Evolutionary conservation across 1,140 invertebrate species (phyloP), one percentile per base, ranked within the genome.

Genomic region (Leptinotarsa defecta): DNA sequence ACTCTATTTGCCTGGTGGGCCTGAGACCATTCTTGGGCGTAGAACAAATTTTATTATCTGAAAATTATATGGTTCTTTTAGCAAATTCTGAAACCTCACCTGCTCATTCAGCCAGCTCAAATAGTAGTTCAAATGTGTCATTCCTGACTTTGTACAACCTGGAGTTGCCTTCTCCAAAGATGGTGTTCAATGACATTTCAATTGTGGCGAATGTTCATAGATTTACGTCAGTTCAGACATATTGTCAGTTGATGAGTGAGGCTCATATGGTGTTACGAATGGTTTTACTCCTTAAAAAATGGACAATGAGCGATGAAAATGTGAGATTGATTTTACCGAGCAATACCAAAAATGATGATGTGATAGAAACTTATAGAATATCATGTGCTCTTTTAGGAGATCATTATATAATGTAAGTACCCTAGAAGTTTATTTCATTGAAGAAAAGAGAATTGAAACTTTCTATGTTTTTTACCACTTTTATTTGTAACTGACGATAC

Each of bases 11-110:
- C 70, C 83, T 94, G 11, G 90, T 94, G 65, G 93, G 93, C 3
- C 80, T 94, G 27, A 86, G 91, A 71, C 91, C 93, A 0, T 94
- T 94, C 79, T 84, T 94, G 69, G 91, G 92, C 11, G 91, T 94
- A 8, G 89, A 92, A 74, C 87, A 89, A 78, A 83, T 94, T 1
- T 85, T 92, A 15, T 86, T 91, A 1, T 88, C 90, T 4, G 88
- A 89, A 43, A 89, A 88, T 73, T 89, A 90, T 81, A 85, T 95
- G 4, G 86, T 93, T 17, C 85, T 94, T 3, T 84, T 94, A 2
- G 90, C 91, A 3, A 89, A 88, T 79, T 87, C 88, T 2, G 91
- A 92, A 61, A 87, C 86, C 48, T 88, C 86, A 48, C 86, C 81
- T 20, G 84, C 81, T 34, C 86, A 82, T 81, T 87, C 82, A 67